Percentiles rank a stretch among this genome's conserved stretches.
Evolutionary conservation across 2,888 invertebrate genomes (phyloP).

Genomic region (Malacosoma neustria): DNA sequence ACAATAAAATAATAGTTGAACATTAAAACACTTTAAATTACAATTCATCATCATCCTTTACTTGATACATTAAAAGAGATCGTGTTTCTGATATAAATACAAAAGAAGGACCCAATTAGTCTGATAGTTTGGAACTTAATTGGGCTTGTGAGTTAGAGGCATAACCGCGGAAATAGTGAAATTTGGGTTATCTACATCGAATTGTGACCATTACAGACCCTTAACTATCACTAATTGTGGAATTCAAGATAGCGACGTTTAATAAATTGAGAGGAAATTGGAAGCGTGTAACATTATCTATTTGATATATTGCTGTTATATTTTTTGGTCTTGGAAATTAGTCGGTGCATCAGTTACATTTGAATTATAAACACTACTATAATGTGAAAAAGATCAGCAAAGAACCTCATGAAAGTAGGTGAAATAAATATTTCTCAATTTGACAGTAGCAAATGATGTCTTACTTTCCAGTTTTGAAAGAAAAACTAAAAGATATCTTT

Average conservation of each 20-base stretch:
- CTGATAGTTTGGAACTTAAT: not conserved
- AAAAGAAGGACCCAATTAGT: not conserved
- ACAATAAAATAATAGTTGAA: too few species aligned
- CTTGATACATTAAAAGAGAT: not conserved
- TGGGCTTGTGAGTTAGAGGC: not conserved
- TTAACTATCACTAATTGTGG: not conserved
- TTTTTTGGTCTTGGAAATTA: not conserved
- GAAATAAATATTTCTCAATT: too few species aligned
- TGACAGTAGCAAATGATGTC: too few species aligned
- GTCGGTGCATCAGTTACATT: too few species aligned
- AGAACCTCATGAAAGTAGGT: too few species aligned
- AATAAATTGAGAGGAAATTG: not conserved
- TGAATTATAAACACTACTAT: too few species aligned
- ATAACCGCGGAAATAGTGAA: not conserved
- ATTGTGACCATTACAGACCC: not conserved
- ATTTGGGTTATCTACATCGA: not conserved
- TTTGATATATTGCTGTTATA: not conserved
- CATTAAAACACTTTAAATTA: too few species aligned
- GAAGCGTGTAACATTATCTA: not conserved
- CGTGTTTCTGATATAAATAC: not conserved
- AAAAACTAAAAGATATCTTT: too few species aligned
- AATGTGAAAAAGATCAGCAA: too few species aligned
- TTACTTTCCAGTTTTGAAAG: too few species aligned
- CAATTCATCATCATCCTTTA: not conserved
- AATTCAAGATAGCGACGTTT: not conserved